phyloP scores from a whole-genome alignment of 2,888 invertebrate species.

The Nephrotoma flavescens region DNA sequence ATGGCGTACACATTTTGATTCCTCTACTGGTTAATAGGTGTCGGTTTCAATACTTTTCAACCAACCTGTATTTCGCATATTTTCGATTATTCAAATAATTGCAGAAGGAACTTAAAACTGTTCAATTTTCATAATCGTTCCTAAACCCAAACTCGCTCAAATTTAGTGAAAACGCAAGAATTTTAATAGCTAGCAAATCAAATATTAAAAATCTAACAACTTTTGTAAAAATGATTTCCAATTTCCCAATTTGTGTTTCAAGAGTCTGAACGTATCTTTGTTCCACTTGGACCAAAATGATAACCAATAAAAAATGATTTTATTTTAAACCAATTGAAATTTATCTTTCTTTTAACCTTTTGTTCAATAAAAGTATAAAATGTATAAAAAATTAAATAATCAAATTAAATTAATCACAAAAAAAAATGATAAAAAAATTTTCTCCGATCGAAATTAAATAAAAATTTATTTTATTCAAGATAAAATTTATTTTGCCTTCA shows the following conservation, averaged over 20 bases:
- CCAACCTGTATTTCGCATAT: too few species aligned
- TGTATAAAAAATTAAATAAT: neutral
- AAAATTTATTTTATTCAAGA: neutral
- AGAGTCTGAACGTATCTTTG: neutral
- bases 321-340: neutral
- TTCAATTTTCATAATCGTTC: too few species aligned
- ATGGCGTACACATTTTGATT: too few species aligned
- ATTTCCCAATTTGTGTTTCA: neutral
- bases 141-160: too few species aligned
- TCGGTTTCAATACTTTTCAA: too few species aligned
- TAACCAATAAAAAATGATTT: neutral
- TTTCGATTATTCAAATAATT: too few species aligned
- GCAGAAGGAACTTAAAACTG: too few species aligned
- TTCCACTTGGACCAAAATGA: neutral
- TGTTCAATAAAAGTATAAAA: neutral
- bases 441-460: neutral
- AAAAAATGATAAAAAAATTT: neutral
- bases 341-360: neutral
- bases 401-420: neutral
- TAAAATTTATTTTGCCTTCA: neutral
- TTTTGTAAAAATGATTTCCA: neutral
- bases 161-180: too few species aligned
- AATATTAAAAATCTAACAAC: neutral
- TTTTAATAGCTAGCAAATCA: neutral
- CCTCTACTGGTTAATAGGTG: too few species aligned